These are phyloP conservation scores for Colletes collaris DNA, from an alignment of 2,888 invertebrate species.

Conservation along the genomic window DNA sequence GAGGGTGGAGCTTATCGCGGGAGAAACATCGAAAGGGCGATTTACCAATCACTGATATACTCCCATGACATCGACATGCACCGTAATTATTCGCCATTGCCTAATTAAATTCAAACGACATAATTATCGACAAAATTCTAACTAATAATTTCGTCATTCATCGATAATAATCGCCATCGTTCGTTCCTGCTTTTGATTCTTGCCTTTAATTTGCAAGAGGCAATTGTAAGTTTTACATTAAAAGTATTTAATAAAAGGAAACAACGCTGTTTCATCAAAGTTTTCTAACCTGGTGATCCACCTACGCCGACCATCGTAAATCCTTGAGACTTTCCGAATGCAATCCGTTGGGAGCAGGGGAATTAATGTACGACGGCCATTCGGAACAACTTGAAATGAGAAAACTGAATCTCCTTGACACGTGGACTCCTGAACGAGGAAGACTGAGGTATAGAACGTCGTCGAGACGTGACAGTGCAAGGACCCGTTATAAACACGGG, in stretches of 20 bases:
- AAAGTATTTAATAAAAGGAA: too few relatives aligned
- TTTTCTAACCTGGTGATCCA: background rate
- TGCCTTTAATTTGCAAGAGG: too few relatives aligned
- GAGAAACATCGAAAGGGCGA: background rate
- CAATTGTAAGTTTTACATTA: too few relatives aligned
- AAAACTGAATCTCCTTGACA: constrained; percentile 42
- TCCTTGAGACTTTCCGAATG: constrained; percentile 22
- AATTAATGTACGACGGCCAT: constrained; percentile 6
- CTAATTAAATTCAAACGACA: too few relatives aligned
- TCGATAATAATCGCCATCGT: too few relatives aligned
- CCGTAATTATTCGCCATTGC: too few relatives aligned
- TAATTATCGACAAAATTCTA: too few relatives aligned
- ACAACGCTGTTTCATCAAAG: background rate
- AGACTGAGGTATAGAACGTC: background rate
- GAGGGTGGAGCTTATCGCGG: background rate
- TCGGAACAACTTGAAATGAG: constrained; percentile 23
- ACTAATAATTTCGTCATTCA: too few relatives aligned
- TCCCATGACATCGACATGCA: background rate
- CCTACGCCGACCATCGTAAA: background rate
- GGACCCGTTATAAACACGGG: background rate
- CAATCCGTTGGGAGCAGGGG: constrained; percentile 9
- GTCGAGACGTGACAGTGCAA: background rate
- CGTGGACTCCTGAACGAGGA: constrained; percentile 9
- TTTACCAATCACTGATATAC: background rate
- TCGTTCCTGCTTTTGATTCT: too few relatives aligned